Conservation (phyloP, 1,140 invertebrate genomes). For the Ostrea denselamellosa region DNA sequence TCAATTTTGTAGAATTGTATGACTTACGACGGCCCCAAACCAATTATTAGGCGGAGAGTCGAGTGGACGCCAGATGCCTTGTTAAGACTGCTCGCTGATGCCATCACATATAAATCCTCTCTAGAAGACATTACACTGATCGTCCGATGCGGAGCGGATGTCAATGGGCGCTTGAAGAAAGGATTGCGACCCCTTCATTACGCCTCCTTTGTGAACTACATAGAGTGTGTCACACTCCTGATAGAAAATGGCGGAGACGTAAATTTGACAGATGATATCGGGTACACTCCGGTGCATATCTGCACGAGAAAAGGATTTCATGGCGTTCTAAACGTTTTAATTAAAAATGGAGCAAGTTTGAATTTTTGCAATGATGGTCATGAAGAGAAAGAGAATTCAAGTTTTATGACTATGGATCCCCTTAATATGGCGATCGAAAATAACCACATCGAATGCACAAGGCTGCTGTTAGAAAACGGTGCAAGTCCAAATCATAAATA, state of each 20-base stretch:
- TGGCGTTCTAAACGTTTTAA: constrained; percentile 82
- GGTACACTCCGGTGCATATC: constrained; percentile 92
- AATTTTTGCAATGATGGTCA: constrained; percentile 82
- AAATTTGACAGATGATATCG: constrained; percentile 92
- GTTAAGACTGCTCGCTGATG: constrained; percentile 92
- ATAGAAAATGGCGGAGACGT: constrained; percentile 85
- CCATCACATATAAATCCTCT: constrained; percentile 91
- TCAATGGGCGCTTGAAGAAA: constrained; percentile 80
- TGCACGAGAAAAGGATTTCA: constrained; percentile 90
- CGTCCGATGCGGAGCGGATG: constrained; percentile 67
- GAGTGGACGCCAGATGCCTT: constrained; percentile 50
- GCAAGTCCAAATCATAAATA: constrained; percentile 82
- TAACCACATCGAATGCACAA: constrained; percentile 87
- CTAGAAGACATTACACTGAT: constrained; percentile 86
- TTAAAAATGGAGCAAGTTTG: constrained; percentile 89
- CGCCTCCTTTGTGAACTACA: constrained; percentile 91
- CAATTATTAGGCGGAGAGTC: background rate
- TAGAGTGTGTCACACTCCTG: constrained; percentile 84
- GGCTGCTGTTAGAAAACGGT: constrained; percentile 85
- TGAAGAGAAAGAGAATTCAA: constrained; percentile 58
- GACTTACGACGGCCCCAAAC: constrained; percentile 7
- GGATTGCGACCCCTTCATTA: constrained; percentile 94
- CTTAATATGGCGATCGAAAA: constrained; percentile 86
- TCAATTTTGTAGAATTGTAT: background rate
- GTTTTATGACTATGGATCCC: constrained; percentile 73